These are phyloP conservation scores for Nycticryphes semicollaris DNA, from an alignment of 2,113 vertebrate species.

Conservation along the genomic window DNA sequence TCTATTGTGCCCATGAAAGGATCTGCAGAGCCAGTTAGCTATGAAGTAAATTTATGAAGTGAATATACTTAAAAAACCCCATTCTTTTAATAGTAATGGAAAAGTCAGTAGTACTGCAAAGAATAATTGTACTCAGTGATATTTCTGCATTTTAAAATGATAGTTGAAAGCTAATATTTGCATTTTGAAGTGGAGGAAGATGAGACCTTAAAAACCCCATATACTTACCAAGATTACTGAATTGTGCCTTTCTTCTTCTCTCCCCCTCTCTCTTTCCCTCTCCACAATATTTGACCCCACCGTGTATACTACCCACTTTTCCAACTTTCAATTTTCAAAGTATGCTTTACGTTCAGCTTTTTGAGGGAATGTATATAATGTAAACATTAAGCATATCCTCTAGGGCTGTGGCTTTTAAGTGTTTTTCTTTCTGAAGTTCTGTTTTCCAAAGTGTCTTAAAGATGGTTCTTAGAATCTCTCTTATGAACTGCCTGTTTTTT, in stretches of 20 bases:
- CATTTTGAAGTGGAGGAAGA: not conserved
- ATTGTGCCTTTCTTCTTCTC: not conserved
- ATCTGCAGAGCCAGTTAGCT: not conserved
- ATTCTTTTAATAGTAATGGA: not conserved
- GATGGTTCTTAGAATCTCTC: not conserved
- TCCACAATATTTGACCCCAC: not conserved
- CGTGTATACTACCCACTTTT: not conserved
- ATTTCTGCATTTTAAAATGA: not conserved
- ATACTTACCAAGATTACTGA: not conserved
- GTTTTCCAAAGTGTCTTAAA: not conserved
- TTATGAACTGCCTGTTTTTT: not conserved
- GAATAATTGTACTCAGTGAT: not conserved
- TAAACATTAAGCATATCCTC: not conserved
- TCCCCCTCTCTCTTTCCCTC: no score
- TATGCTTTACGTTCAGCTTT: not conserved
- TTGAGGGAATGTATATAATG: not conserved
- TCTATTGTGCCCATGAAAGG: not conserved
- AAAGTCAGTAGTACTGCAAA: not conserved
- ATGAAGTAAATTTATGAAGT: not conserved
- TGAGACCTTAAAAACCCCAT: not conserved
- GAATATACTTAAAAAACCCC: not conserved
- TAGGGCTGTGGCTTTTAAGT: not conserved
- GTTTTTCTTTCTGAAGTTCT: not conserved
- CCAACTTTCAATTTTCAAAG: accelerated
- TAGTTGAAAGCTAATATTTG: not conserved